A percentile compares a stretch with the other conserved stretches of the same genome.
Conservation (phyloP, 1,140 invertebrate species). For the Panagrolaimus sp. region DNA sequence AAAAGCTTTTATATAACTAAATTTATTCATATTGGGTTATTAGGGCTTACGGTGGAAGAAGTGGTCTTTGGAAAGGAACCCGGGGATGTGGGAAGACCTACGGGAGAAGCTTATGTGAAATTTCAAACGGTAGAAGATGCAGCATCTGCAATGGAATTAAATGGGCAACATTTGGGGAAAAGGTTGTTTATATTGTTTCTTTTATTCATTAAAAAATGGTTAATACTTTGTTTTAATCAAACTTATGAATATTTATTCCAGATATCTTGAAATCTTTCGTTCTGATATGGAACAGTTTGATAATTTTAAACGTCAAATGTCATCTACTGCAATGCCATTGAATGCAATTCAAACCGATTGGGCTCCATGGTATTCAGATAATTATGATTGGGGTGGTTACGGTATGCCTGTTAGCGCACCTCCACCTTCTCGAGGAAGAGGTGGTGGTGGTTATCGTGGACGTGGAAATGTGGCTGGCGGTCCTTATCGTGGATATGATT, state of each 20-base stretch:
- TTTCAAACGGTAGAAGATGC: conserved; percentile 88
- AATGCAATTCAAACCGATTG: neutral
- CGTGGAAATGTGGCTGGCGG: conserved; percentile 1
- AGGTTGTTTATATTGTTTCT: conserved; percentile 74
- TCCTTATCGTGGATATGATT: conserved; percentile 9
- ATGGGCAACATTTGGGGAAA: conserved; percentile 98
- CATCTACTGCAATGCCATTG: neutral
- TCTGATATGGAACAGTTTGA: conserved; percentile 25
- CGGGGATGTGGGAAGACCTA: conserved; percentile 76
- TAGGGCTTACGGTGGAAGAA: conserved; percentile 63
- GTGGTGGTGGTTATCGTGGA: neutral
- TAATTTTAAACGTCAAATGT: conserved; percentile 38
- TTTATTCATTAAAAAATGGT: neutral
- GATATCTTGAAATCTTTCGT: conserved; percentile 27
- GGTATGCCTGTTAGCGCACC: neutral
- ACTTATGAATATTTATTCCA: conserved; percentile 11
- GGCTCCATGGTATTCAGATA: neutral
- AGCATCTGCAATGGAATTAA: conserved; percentile 88
- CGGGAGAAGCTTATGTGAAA: conserved; percentile 94
- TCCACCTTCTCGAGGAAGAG: neutral
- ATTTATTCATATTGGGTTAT: conserved; percentile 15
- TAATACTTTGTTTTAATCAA: neutral
- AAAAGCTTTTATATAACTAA: conserved; percentile 26
- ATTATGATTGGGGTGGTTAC: neutral
- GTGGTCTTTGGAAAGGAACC: conserved; percentile 84